Percentiles rank a stretch among this genome's conserved stretches.
These are phyloP conservation scores for Microcebus tavaratra DNA, from an alignment of 2,113 vertebrate genomes.

Conservation along the genomic window DNA sequence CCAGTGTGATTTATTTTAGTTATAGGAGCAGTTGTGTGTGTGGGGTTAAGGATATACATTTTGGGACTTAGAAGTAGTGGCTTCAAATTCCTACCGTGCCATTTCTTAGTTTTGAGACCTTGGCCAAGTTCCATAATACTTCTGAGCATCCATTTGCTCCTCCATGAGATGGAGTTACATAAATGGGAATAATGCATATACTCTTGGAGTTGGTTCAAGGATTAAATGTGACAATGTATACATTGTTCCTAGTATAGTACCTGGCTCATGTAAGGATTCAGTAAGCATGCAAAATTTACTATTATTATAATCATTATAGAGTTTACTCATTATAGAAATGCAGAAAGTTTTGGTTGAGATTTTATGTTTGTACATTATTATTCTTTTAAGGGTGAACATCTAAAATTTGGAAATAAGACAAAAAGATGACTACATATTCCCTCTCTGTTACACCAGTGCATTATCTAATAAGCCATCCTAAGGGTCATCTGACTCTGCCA, in stretches of 20 bases:
- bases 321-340: background rate
- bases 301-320: background rate
- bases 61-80: background rate
- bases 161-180: background rate
- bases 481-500: background rate
- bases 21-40: background rate
- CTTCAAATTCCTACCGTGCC: background rate
- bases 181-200: background rate
- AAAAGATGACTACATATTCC: background rate
- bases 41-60: background rate
- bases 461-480: background rate
- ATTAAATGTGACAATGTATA: background rate
- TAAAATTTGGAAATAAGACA: background rate
- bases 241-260: background rate
- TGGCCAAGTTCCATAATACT: background rate
- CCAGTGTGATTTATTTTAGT: background rate
- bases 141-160: background rate
- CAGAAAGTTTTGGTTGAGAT: background rate
- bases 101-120: background rate
- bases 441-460: background rate
- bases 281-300: background rate
- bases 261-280: background rate
- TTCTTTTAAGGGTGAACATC: background rate
- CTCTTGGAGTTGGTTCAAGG: background rate
- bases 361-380: background rate